Conservation (phyloP, 2,888 invertebrate species). For the Monoplex corrugatus region DNA sequence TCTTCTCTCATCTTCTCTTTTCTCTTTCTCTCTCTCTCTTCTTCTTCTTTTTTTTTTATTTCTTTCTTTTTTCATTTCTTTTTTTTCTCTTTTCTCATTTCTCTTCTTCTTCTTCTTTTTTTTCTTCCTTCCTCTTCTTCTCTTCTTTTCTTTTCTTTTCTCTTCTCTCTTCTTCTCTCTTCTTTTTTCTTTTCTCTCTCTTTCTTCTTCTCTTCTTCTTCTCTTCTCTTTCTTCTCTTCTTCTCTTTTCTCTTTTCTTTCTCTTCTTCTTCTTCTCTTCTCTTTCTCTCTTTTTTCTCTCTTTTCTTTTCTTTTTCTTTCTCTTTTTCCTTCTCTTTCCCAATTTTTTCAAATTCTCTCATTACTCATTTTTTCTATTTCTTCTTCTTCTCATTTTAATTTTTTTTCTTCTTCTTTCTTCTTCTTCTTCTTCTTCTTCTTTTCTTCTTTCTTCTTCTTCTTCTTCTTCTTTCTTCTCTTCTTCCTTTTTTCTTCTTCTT, state of each 20-base stretch:
- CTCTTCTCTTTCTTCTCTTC: neutral
- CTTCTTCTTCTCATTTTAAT: no score
- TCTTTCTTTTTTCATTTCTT: neutral
- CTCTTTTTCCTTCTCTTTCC: no score
- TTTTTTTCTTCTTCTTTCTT: no score
- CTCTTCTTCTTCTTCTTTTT: neutral
- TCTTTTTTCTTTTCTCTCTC: neutral
- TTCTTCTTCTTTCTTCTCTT: no score
- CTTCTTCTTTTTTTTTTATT: neutral
- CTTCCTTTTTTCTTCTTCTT: no score
- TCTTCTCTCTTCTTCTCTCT: neutral
- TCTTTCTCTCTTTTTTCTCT: no score
- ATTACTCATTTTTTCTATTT: no score
- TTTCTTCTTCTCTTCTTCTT: neutral
- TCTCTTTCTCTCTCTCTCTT: neutral
- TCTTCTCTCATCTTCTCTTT: neutral
- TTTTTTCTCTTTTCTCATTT: neutral
- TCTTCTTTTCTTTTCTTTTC: neutral
- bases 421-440: no score
- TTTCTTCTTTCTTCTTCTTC: no score
- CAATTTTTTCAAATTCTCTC: no score
- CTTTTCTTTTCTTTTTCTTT: no score
- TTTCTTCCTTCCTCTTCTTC: neutral
- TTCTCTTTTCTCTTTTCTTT: neutral
- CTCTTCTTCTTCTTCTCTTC: neutral